Evolutionary conservation across 1,140 invertebrate genomes (phyloP).

Genomic region (Schlechtendalia chinensis): DNA sequence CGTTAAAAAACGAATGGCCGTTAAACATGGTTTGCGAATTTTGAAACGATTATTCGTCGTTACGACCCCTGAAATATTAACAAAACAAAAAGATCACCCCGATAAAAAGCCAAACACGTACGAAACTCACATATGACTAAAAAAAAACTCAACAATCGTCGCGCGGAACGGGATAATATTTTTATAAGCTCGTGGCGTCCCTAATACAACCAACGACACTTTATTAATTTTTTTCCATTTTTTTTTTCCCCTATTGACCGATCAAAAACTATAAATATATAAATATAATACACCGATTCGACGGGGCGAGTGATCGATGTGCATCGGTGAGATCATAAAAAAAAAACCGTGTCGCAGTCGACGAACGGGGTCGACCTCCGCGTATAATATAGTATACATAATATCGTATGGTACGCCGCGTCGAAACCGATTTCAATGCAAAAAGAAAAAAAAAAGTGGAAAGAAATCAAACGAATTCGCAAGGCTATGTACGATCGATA

Average conservation of each 20-base stretch:
- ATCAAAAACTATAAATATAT: background rate
- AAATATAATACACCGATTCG: background rate
- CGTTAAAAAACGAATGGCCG: too few species aligned
- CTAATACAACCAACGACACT: background rate
- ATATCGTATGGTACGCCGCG: too few species aligned
- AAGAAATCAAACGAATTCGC: background rate
- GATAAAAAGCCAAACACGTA: background rate
- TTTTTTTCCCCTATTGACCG: too few species aligned
- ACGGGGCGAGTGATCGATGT: background rate
- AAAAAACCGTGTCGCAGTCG: background rate
- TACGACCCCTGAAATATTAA: background rate
- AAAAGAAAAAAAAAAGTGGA: background rate
- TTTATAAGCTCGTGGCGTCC: background rate
- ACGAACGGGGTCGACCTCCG: background rate
- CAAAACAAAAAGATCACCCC: background rate
- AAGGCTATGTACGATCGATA: too few species aligned
- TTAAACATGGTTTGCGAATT: too few species aligned
- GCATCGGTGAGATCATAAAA: slow-evolving; percentile 10
- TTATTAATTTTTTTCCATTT: background rate
- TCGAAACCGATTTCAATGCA: background rate
- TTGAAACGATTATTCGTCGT: too few species aligned
- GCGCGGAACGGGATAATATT: slow-evolving; percentile 16
- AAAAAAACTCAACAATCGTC: slow-evolving; percentile 11
- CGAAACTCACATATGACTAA: background rate
- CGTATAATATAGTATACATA: too few species aligned